Percentiles rank a stretch among this genome's conserved stretches.
phyloP scores from a whole-genome alignment of 2,113 vertebrate species.

The Dipodomys stephensi region DNA sequence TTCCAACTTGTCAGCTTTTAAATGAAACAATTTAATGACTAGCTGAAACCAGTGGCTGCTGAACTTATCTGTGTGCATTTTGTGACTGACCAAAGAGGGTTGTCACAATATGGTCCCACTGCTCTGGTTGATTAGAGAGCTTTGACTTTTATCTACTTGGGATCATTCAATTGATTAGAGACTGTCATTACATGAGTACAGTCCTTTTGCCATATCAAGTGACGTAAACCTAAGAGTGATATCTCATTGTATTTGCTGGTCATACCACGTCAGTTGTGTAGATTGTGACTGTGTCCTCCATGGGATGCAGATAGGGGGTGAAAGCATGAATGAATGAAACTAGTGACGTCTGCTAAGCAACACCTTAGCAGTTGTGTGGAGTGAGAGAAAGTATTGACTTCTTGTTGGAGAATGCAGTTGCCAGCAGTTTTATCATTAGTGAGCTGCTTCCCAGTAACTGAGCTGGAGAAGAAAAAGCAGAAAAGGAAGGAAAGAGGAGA shows the following conservation, averaged over 20 bases:
- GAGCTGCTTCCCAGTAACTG: not conserved
- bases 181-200: not conserved
- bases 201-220: not conserved
- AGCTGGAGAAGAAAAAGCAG: not conserved
- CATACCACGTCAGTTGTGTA: not conserved
- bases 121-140: not conserved
- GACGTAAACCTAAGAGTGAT: not conserved
- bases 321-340: not conserved
- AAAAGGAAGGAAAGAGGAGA: slow-evolving; percentile 45
- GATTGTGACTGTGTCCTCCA: not conserved
- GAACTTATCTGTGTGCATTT: not conserved
- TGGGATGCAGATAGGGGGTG: not conserved
- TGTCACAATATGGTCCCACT: not conserved
- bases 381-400: not conserved
- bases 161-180: not conserved
- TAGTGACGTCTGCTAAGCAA: not conserved
- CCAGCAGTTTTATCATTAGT: not conserved
- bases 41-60: not conserved
- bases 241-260: not conserved
- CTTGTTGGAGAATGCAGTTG: not conserved
- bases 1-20: not conserved
- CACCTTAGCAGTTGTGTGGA: not conserved
- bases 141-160: not conserved
- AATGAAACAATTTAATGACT: not conserved
- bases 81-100: not conserved